Percentiles rank a stretch among this genome's conserved stretches.
Evolutionary conservation across 1,140 invertebrate species (phyloP).

Genomic region (Pachypeltis micranthus): DNA sequence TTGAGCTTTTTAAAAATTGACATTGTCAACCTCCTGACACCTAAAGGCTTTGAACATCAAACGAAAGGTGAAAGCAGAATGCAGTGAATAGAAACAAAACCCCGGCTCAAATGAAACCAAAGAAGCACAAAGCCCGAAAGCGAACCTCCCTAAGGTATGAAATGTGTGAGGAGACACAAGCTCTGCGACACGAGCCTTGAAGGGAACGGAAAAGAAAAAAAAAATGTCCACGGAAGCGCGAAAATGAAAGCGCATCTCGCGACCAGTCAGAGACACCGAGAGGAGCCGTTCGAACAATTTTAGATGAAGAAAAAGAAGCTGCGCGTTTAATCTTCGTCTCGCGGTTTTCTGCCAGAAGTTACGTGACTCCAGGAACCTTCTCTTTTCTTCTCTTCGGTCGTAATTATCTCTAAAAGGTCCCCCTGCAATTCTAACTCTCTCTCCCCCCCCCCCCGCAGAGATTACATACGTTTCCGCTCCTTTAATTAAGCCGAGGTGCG

Average conservation of each 20-base stretch:
- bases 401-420: conserved; percentile 6
- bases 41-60: too few relatives aligned
- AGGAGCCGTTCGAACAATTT: neutral
- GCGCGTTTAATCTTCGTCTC: neutral
- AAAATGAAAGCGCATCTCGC: conserved; percentile 1
- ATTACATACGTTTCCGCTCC: neutral
- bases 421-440: neutral
- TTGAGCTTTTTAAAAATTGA: too few relatives aligned
- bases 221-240: neutral
- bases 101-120: too few relatives aligned
- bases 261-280: neutral
- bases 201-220: too few relatives aligned
- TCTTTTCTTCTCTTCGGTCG: neutral
- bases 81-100: too few relatives aligned
- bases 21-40: too few relatives aligned
- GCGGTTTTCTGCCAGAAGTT: neutral
- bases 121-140: too few relatives aligned
- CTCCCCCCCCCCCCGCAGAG: neutral
- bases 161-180: too few relatives aligned
- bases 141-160: too few relatives aligned
- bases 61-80: too few relatives aligned
- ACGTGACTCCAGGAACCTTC: neutral
- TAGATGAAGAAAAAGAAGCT: neutral
- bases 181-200: too few relatives aligned
- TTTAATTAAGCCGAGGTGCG: neutral